Evolutionary conservation across 37 sponge, comb jelly and placozoan genomes (phyloP), one percentile per base, ranked within the genome.

Genomic region (Lycopodina hypogea): DNA sequence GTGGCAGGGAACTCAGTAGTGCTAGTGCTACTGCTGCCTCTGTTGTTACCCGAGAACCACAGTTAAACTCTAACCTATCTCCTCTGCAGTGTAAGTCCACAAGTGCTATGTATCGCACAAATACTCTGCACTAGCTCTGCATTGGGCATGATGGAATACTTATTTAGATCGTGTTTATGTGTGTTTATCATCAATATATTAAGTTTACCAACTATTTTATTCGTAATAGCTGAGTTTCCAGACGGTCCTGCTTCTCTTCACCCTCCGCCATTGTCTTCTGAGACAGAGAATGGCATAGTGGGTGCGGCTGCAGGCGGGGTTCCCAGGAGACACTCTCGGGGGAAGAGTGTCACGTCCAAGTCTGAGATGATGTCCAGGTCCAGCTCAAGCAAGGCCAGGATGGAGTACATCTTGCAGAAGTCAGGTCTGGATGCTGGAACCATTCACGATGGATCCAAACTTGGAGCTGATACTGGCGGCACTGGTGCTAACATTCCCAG

Each of bases 281-380:
- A 56, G 26, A 53, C 61, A 28, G 61, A 28, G 29, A 3, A 23
- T 60, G 29, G 66, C 63, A 51, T 26, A 8, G 60, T 36, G 18
- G 60, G 64, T 75, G 76, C 34, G 66, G 1, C 71, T 35, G 28
- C 3, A 14, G 48, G 24, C 7, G 71, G 21, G 26, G 48, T 9
- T 7, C 15, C 60, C 60, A 67, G 68, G 61, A 56, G 52, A 9
- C 86, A 85, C 45, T 72, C 78, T 0, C 79, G 86, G 1, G 86
- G 72, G 30, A 55, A 66, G 0, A 78, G 79, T 33, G 55, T 85
- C 57, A 85, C 86, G 15, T 71, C 71, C n/a, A 69, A 59, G 60
- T 60, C 55, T 11, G 85, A 84, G 38, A 69, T 84, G 81, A 63
- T 81, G 65, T 67, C 79, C 6, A 68, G 79, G 8, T 69, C 68